phyloP scores from a whole-genome alignment of 2,888 invertebrate species.

The Deilephila elpenor region DNA sequence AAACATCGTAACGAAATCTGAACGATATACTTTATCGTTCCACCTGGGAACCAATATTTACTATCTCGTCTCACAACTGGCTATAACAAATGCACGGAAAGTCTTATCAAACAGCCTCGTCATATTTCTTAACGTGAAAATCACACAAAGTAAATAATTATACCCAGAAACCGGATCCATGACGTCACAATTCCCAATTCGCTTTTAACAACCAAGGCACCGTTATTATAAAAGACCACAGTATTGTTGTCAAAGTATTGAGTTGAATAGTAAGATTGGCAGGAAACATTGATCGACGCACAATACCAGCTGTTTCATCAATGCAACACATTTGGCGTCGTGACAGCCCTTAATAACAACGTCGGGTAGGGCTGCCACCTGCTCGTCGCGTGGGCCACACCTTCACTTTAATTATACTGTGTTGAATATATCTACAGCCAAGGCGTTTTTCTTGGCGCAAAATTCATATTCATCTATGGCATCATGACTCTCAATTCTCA shows the following conservation, averaged over 20 bases:
- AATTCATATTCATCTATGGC: background rate
- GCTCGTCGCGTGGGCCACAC: constrained; percentile 28
- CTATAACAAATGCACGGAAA: too few species aligned
- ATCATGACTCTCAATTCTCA: background rate
- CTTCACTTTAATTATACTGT: background rate
- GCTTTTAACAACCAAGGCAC: background rate
- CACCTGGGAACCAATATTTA: too few species aligned
- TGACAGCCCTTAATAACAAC: constrained; percentile 3
- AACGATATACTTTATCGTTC: too few species aligned
- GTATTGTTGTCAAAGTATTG: background rate
- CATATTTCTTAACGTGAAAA: too few species aligned
- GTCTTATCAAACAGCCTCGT: too few species aligned
- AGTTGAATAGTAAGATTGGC: background rate
- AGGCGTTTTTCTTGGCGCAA: too few species aligned
- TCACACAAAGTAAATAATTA: too few species aligned
- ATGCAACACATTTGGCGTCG: background rate
- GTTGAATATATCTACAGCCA: too few species aligned
- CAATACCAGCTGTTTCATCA: constrained; percentile 11
- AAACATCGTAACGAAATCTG: too few species aligned
- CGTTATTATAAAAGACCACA: background rate
- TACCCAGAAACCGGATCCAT: background rate
- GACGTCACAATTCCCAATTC: constrained; percentile 1
- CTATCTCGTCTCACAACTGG: too few species aligned
- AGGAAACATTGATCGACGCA: constrained; percentile 11
- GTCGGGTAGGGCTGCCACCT: constrained; percentile 19